phyloP scores from a whole-genome alignment of 2,888 invertebrate genomes.

The Dryomyza anilis region DNA sequence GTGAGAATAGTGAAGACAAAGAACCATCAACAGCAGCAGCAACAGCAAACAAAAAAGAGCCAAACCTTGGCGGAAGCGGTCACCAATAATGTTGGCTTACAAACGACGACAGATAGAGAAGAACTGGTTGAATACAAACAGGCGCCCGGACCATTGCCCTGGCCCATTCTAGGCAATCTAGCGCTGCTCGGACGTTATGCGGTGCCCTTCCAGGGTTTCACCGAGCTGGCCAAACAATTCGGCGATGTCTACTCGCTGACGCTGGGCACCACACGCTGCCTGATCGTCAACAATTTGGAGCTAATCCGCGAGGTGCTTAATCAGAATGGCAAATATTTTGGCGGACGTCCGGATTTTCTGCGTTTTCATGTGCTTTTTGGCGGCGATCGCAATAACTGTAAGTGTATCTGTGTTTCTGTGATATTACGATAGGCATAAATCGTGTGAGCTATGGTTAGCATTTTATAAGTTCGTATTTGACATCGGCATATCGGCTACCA shows the following conservation, averaged over 20 bases:
- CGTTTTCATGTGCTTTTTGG: slow-evolving; percentile 83
- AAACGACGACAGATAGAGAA: too few relatives aligned
- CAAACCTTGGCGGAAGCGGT: too few relatives aligned
- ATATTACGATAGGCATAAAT: not conserved
- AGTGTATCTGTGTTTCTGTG: slow-evolving; percentile 62
- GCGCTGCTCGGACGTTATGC: slow-evolving; percentile 70
- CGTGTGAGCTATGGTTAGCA: too few relatives aligned
- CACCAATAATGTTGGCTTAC: too few relatives aligned
- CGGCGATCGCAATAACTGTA: slow-evolving; percentile 84
- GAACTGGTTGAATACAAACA: slow-evolving; percentile 35
- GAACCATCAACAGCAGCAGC: slow-evolving; percentile 11
- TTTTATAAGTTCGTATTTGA: too few relatives aligned
- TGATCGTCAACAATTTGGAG: slow-evolving; percentile 76
- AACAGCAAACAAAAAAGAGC: not conserved
- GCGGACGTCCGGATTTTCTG: slow-evolving; percentile 80
- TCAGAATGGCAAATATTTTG: slow-evolving; percentile 80
- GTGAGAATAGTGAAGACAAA: slow-evolving; percentile 38
- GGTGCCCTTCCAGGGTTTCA: slow-evolving; percentile 75
- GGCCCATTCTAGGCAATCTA: slow-evolving; percentile 75
- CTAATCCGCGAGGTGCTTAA: slow-evolving; percentile 77
- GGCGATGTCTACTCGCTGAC: slow-evolving; percentile 76
- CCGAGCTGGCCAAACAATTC: slow-evolving; percentile 70
- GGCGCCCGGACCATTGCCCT: slow-evolving; percentile 71
- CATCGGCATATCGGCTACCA: too few relatives aligned
- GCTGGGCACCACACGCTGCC: slow-evolving; percentile 71